phyloP scores from a whole-genome alignment of 2,113 vertebrate genomes.

The Micronycteris hirsuta region DNA sequence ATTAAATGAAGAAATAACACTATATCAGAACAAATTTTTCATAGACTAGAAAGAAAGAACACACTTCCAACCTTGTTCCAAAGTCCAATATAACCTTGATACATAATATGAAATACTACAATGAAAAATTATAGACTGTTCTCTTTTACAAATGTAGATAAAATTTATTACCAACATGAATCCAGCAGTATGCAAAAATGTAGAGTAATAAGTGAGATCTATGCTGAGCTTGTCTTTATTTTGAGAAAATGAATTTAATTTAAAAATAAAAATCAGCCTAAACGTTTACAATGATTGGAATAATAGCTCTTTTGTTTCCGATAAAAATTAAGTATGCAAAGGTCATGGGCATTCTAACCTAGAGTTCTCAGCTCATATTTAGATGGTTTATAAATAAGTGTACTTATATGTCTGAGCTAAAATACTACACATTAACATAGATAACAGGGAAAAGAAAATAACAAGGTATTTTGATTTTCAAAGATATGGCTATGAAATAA shows the following conservation, averaged over 20 bases:
- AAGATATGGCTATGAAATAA: background rate
- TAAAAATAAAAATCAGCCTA: background rate
- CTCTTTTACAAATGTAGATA: background rate
- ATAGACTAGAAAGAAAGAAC: background rate
- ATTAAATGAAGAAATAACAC: background rate
- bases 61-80: background rate
- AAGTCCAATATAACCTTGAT: background rate
- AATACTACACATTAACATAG: background rate
- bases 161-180: background rate
- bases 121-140: background rate
- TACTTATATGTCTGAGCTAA: background rate
- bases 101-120: background rate
- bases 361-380: conserved; percentile 24
- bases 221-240: background rate
- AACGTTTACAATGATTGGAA: background rate
- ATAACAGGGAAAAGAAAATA: background rate
- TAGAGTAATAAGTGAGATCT: background rate
- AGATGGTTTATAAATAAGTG: conserved; percentile 3
- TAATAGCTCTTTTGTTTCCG: background rate
- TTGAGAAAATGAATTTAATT: background rate
- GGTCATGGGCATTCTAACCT: background rate
- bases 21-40: background rate
- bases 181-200: background rate
- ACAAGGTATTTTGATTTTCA: conserved; percentile 17
- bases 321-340: background rate